Evolutionary conservation across 2,797 vertebrate genomes (phyloP).

Genomic region (Megalops cyprinoides): DNA sequence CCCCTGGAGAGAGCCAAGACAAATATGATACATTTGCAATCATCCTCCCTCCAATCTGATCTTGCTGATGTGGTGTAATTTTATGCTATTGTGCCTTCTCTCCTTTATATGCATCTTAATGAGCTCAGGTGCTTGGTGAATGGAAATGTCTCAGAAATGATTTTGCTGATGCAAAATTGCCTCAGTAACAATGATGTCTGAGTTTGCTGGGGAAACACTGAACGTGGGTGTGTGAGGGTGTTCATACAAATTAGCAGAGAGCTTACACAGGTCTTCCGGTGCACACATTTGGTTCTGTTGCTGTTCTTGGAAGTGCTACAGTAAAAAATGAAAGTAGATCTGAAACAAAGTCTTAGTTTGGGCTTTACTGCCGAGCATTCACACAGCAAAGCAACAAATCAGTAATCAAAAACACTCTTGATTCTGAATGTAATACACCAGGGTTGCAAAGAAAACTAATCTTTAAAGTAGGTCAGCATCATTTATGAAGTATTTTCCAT

Average conservation of each 20-base stretch:
- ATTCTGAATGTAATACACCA: neutral
- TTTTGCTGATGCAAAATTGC: constrained; percentile 1
- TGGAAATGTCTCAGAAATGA: neutral
- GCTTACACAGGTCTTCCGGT: neutral
- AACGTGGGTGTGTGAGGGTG: neutral
- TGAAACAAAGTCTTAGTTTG: neutral
- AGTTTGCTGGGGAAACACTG: neutral
- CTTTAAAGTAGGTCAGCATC: neutral
- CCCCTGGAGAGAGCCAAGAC: neutral
- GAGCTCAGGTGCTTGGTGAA: neutral
- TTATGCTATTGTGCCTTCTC: neutral
- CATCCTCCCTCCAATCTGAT: constrained; percentile 1
- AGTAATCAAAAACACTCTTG: neutral
- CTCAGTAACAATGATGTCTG: constrained; percentile 1
- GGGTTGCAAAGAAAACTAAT: too few relatives aligned
- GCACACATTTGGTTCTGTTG: neutral
- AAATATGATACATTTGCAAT: neutral
- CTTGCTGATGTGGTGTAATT: constrained; percentile 4
- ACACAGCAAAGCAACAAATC: neutral
- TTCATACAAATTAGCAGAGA: neutral
- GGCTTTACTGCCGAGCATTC: neutral
- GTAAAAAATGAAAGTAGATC: neutral
- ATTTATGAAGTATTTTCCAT: too few relatives aligned
- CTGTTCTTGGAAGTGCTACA: neutral
- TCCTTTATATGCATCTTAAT: constrained; percentile 9